phyloP scores from a whole-genome alignment of 2,888 invertebrate genomes.

The Adelognathus sp. region DNA sequence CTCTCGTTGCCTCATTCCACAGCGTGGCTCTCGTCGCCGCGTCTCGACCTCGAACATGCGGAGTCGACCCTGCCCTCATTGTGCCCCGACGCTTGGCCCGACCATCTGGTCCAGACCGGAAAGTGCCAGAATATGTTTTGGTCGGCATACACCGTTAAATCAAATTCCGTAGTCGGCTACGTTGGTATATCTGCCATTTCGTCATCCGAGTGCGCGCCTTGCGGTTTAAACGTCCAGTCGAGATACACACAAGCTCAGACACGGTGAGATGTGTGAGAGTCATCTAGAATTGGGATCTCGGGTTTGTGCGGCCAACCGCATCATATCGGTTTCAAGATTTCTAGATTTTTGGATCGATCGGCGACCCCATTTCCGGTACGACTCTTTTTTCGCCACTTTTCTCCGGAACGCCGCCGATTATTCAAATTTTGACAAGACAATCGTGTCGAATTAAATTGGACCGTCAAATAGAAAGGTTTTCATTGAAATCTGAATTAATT shows the following conservation, averaged over 20 bases:
- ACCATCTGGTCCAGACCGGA: slow-evolving; percentile 25
- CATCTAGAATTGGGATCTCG: background rate
- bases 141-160: slow-evolving; percentile 41
- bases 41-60: slow-evolving; percentile 29
- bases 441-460: too few species aligned
- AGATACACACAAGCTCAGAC: background rate
- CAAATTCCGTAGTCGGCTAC: slow-evolving; percentile 38
- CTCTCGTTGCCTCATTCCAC: background rate
- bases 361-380: background rate
- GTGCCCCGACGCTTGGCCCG: background rate
- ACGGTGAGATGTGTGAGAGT: background rate
- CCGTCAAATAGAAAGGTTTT: too few species aligned
- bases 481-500: too few species aligned
- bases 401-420: background rate
- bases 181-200: slow-evolving; percentile 25
- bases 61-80: slow-evolving; percentile 37
- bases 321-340: slow-evolving; percentile 4
- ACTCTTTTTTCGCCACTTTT: background rate
- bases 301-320: slow-evolving; percentile 9
- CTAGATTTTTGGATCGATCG: slow-evolving; percentile 34
- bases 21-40: background rate
- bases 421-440: background rate
- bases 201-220: slow-evolving; percentile 14
- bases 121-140: slow-evolving; percentile 24
- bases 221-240: background rate